Evolutionary conservation across 2,797 vertebrate species (phyloP), one percentile per base, ranked within the genome.

Genomic region (Psittacula derbiana): DNA sequence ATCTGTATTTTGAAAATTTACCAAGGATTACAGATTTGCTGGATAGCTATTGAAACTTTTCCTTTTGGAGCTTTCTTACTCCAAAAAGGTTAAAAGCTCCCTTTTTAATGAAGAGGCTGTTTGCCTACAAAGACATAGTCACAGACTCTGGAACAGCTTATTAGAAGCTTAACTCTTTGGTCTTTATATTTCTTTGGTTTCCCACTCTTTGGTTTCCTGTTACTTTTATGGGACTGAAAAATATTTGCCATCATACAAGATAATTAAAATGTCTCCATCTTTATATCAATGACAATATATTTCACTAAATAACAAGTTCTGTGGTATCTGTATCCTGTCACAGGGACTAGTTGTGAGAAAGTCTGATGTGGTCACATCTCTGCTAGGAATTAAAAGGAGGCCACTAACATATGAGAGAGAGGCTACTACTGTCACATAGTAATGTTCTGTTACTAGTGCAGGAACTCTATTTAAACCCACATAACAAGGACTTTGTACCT

Each of bases 331-430:
- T 64, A 66, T 91, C 73, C 76, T 93, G 87, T 94, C 76, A 80
- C 31, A 40, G 31, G 53, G 66, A 62, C 46, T 60, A 62, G 60
- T 75, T 80, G 58, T 79, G 76, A 90, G 70, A 19, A 65, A 88
- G 55, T 70, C 76, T 81, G 75, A 90, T 93, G 92, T 81, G 76
- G 92, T 86, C 83, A 92, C 76, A 94, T 96, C 85, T 91, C 85
- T 88, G 85, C 58, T 46, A 76, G 73, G 82, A 93, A 84, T 79
- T 84, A 83, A 84, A 84, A 86, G 62, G 81, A 80, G 65, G 69
- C 75, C 60, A 38, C 64, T 93, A 79, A 86, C 58, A 70, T 75
- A 93, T 81, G 31, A 57, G 57, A 57, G 65, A 86, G 74, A 72
- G 36, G 36, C 83, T 70, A 16, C 43, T 88, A 58, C 85, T 94